Percentiles rank a stretch among this genome's conserved stretches.
Evolutionary conservation across 2,888 invertebrate genomes (phyloP).

Genomic region (Cosmia trapezina): DNA sequence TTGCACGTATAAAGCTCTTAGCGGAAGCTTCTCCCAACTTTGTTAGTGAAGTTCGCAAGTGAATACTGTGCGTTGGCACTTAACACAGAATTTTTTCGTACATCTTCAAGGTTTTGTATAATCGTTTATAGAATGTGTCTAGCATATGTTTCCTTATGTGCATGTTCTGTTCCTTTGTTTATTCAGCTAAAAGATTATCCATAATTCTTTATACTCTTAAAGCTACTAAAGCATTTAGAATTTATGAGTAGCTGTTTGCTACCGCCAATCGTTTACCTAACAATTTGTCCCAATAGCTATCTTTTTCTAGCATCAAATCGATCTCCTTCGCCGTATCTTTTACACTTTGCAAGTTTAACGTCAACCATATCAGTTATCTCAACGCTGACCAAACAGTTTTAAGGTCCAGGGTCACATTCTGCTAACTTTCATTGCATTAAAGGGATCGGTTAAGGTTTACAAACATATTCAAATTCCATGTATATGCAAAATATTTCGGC

Average conservation of each 20-base stretch:
- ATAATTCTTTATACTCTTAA: conserved; percentile 2
- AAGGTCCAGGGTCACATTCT: conserved; percentile 50
- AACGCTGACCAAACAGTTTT: conserved; percentile 35
- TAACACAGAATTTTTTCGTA: conserved; percentile 63
- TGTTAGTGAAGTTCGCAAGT: conserved; percentile 69
- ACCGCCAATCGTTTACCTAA: neutral
- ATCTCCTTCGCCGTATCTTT: neutral
- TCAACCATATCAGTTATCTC: conserved; percentile 1
- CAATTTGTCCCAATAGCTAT: no score
- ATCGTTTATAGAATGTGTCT: conserved; percentile 37
- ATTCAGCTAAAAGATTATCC: no score
- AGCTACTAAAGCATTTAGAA: conserved; percentile 6
- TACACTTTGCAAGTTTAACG: neutral
- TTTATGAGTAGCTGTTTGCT: neutral
- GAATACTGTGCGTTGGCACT: conserved; percentile 71
- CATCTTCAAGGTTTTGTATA: conserved; percentile 48
- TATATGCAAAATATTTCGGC: conserved; percentile 64
- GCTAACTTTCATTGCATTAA: conserved; percentile 61
- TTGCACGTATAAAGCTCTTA: conserved; percentile 77
- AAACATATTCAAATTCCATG: conserved; percentile 62
- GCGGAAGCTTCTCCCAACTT: conserved; percentile 70
- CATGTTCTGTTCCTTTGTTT: neutral
- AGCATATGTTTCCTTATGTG: neutral
- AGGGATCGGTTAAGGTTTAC: conserved; percentile 54
- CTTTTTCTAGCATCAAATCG: neutral